These are phyloP conservation scores for Andrena camellia DNA, from an alignment of 2,888 invertebrate species.

Conservation along the genomic window DNA sequence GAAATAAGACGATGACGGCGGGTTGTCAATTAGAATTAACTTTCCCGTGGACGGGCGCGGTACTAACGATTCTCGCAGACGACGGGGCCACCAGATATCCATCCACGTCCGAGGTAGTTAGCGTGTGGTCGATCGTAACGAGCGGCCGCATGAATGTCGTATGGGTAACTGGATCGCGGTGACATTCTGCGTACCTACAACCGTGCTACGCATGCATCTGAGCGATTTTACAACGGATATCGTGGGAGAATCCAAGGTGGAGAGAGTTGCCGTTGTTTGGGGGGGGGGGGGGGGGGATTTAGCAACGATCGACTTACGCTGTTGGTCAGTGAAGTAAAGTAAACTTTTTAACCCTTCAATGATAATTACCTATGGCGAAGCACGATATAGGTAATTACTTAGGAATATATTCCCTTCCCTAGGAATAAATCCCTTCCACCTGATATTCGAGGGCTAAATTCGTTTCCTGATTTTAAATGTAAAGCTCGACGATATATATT, in stretches of 20 bases:
- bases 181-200: conserved; percentile 30
- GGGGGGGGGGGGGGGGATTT: not conserved
- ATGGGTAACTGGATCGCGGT: conserved; percentile 16
- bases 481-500: too few species aligned
- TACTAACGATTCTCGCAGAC: conserved; percentile 55
- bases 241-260: conserved; percentile 2
- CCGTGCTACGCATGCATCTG: conserved; percentile 21
- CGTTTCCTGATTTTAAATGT: too few species aligned
- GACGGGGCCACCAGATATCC: conserved; percentile 54
- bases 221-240: not conserved
- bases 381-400: too few species aligned
- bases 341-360: too few species aligned
- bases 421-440: too few species aligned
- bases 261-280: not conserved
- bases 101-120: conserved; percentile 59
- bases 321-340: too few species aligned
- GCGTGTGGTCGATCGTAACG: conserved; percentile 56
- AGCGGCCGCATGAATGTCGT: conserved; percentile 49
- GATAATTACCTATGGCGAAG: too few species aligned
- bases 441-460: too few species aligned
- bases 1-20: conserved; percentile 43
- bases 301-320: not conserved
- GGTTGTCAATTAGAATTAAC: conserved; percentile 69
- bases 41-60: conserved; percentile 50
- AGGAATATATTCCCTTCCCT: too few species aligned